Conservation (phyloP, 2,113 vertebrate species). For the Mobula hypostoma region DNA sequence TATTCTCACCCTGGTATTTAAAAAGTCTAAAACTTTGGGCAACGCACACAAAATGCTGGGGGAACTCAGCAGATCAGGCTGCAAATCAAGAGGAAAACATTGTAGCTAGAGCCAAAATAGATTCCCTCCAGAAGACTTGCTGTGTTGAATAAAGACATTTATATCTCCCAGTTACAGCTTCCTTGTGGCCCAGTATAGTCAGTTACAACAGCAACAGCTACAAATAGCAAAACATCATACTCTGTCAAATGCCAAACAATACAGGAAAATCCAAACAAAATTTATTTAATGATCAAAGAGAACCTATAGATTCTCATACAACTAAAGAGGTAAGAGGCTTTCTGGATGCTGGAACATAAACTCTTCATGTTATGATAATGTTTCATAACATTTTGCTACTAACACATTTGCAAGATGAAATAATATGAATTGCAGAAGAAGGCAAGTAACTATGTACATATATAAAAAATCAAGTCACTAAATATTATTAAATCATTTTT, state of each 20-base stretch:
- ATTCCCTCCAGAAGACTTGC: no score
- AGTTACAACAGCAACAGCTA: no score
- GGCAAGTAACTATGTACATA: background rate
- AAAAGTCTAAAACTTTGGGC: no score
- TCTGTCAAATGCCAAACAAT: background rate
- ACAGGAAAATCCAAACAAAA: background rate
- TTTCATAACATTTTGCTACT: background rate
- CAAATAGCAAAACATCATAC: background rate
- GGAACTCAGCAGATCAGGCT: no score
- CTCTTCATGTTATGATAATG: background rate
- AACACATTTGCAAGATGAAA: background rate
- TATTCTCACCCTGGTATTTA: no score
- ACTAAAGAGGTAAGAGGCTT: background rate
- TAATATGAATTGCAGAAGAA: background rate
- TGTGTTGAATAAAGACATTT: no score
- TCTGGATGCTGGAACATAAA: background rate
- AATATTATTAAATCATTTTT: background rate
- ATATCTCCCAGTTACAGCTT: no score
- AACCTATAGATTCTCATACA: background rate
- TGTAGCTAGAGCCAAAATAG: no score
- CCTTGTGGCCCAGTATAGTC: no score
- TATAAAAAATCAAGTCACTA: background rate
- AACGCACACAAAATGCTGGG: no score
- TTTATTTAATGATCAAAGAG: background rate
- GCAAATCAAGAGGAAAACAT: no score